Evolutionary conservation across 2,113 vertebrate genomes (phyloP).

Genomic region (Cyphomyrus plagiostoma): DNA sequence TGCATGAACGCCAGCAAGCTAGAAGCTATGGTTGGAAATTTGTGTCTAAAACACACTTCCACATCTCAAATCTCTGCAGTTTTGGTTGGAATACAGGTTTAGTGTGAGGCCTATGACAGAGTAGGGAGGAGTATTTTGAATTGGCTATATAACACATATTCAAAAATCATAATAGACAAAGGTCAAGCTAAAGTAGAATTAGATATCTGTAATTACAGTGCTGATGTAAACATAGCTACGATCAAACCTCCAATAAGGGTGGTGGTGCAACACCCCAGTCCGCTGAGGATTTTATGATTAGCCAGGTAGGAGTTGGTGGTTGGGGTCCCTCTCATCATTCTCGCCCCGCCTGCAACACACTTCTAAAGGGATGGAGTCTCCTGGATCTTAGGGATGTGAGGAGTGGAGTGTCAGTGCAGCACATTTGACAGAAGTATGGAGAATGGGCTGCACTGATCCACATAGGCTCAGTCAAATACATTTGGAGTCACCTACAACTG

Average conservation of each 20-base stretch:
- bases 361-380: background rate
- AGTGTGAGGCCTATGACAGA: background rate
- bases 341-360: background rate
- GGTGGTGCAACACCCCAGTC: background rate
- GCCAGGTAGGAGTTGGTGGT: background rate
- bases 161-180: background rate
- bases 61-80: background rate
- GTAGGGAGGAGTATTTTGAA: background rate
- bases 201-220: background rate
- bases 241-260: background rate
- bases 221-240: background rate
- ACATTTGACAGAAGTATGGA: background rate
- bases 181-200: background rate
- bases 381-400: background rate
- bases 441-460: background rate
- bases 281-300: background rate
- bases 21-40: background rate
- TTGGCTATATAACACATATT: background rate
- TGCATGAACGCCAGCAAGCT: background rate
- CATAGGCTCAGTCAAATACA: background rate
- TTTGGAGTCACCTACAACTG: background rate
- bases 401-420: no score
- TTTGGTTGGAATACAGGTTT: background rate
- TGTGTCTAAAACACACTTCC: background rate
- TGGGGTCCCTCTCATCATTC: background rate